Percentiles rank a stretch among this genome's conserved stretches.
Conservation (phyloP, 2,888 invertebrate species). For the Panopea generosa region DNA sequence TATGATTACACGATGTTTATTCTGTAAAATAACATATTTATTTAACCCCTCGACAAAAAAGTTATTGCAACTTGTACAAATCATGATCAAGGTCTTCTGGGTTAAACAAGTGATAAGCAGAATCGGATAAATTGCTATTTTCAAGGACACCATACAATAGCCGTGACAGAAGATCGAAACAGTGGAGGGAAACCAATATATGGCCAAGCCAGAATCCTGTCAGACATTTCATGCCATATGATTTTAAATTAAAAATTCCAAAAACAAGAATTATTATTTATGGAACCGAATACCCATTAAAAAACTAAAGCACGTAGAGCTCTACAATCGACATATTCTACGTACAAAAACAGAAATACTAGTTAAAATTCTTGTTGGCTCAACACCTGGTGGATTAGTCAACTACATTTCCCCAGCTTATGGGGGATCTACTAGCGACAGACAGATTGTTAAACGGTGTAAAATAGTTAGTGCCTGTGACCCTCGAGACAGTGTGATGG, state of each 20-base stretch:
- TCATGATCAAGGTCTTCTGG: no score
- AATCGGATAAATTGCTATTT: no score
- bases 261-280: conserved; percentile 65
- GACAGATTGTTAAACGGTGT: conserved; percentile 56
- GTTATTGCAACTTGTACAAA: no score
- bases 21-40: no score
- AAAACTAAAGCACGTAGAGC: conserved; percentile 57
- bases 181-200: no score
- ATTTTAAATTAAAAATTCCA: conserved; percentile 61
- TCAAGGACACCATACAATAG: no score
- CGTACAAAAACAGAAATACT: conserved; percentile 72
- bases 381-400: conserved; percentile 64
- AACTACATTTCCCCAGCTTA: conserved; percentile 63
- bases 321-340: conserved; percentile 68
- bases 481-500: conserved; percentile 61
- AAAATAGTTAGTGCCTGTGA: conserved; percentile 43
- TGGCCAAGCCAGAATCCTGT: conserved; percentile 61
- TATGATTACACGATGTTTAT: no score
- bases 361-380: conserved; percentile 63
- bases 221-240: conserved; percentile 50
- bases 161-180: no score
- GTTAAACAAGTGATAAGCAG: no score
- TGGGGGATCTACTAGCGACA: conserved; percentile 70
- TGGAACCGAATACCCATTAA: conserved; percentile 70
- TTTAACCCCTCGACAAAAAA: no score